Evolutionary conservation across 2,888 invertebrate genomes (phyloP).

Genomic region (Andrena fulva): DNA sequence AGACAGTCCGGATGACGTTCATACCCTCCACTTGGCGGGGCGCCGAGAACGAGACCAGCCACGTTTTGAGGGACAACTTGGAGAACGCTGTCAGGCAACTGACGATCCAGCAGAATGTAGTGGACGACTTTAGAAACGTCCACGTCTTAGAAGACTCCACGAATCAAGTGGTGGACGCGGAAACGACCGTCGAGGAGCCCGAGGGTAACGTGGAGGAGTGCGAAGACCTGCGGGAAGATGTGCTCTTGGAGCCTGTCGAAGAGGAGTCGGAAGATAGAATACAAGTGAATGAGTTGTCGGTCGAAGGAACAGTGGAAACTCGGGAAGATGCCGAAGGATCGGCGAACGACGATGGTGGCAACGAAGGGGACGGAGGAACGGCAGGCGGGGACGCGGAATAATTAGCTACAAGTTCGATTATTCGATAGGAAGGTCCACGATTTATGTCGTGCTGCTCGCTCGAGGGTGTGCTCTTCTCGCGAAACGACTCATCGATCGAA

Average conservation of each 20-base stretch:
- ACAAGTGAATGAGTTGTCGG: slow-evolving; percentile 51
- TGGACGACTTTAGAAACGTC: slow-evolving; percentile 72
- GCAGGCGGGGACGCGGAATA: slow-evolving; percentile 58
- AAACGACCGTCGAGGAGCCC: slow-evolving; percentile 13
- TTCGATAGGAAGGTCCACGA: slow-evolving; percentile 64
- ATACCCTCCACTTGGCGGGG: slow-evolving; percentile 86
- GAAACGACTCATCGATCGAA: slow-evolving; percentile 31
- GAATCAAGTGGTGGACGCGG: not conserved
- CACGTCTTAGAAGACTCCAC: slow-evolving; percentile 31
- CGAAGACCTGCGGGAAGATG: slow-evolving; percentile 51
- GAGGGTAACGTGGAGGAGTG: slow-evolving; percentile 36
- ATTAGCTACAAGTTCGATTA: slow-evolving; percentile 57
- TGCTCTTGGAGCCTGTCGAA: slow-evolving; percentile 57
- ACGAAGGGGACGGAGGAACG: slow-evolving; percentile 62
- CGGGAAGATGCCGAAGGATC: slow-evolving; percentile 36
- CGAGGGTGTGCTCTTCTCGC: slow-evolving; percentile 46
- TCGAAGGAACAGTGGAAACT: slow-evolving; percentile 35
- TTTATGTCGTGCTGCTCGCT: slow-evolving; percentile 55
- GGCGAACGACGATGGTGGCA: slow-evolving; percentile 11
- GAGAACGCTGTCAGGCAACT: slow-evolving; percentile 77
- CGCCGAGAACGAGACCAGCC: slow-evolving; percentile 67
- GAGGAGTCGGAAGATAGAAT: slow-evolving; percentile 72
- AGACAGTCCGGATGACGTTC: slow-evolving; percentile 92
- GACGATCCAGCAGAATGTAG: slow-evolving; percentile 75
- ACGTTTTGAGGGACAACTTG: slow-evolving; percentile 75